Base-by-base conservation (phyloP, 2,797 vertebrate species). In the Acanthis flammea region DNA sequence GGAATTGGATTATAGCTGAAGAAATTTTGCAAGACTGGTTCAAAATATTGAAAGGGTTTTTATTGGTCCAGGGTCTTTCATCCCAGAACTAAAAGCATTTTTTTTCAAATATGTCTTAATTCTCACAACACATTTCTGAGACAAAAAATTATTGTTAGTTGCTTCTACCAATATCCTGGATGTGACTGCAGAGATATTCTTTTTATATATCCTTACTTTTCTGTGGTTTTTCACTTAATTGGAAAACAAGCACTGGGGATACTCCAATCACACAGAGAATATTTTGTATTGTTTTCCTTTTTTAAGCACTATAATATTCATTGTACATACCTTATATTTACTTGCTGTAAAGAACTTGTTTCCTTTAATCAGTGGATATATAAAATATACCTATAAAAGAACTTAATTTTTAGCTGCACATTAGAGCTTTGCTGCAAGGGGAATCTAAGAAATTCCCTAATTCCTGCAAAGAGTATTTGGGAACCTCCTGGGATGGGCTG, bases 201-300 rank as follows among this genome's bases (percentile, higher is more conserved):
- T 87, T 75, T 86, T 65, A 66, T 53, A 66, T 35, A 66, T 78
- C 47, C 65, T 60, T 90, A 13, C 33, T 92, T 96, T 94, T 63
- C 76, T 75, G 72, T 77, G 60, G 0, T 62, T 92, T 94, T 90
- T 51, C 85, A 88, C 58, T 95, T 95, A 92, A 94, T 86, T 95
- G 90, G 87, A 92, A 90, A 94, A 81, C 66, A 95, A 94, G 58
- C 86, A 90, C 76, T 84, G 76, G 44, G 88, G 88, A 96, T 75
- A 62, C 39, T 95, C 76, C 70, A 86, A 5, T 84, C 54, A 44
- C 42, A 83, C 45, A 74, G 4, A 72, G 57, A 91, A 83, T 19
- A 25, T 51, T 72, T 51, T 74, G 37, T 18, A 21, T 31, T 77
- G 42, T 60, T 73, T 86, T 84, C 25, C 31, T 54, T 88, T 89